Evolutionary conservation across 2,113 vertebrate genomes (phyloP).

Genomic region (Lampris megalopsis): DNA sequence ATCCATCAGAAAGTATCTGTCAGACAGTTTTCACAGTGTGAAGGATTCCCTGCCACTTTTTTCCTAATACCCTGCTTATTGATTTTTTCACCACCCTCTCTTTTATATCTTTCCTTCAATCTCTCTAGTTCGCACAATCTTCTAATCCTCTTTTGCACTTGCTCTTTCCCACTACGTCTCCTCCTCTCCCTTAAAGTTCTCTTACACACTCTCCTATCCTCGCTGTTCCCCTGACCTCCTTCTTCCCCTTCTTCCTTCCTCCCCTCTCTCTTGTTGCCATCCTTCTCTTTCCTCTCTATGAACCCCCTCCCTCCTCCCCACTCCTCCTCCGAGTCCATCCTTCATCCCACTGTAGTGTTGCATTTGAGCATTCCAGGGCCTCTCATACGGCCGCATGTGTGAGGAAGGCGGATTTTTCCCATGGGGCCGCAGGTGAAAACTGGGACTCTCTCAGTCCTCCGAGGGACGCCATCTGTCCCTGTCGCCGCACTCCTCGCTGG

Average conservation of each 20-base stretch:
- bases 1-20: conserved; percentile 75
- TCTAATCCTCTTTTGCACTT: conserved; percentile 58
- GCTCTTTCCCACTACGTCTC: conserved; percentile 54
- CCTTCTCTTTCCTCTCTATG: neutral
- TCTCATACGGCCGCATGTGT: conserved; percentile 78
- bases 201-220: conserved; percentile 53
- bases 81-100: conserved; percentile 57
- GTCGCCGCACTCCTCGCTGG: conserved; percentile 76
- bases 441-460: conserved; percentile 82
- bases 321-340: conserved; percentile 48
- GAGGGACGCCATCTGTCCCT: conserved; percentile 87
- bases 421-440: conserved; percentile 87
- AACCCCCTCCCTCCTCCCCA: neutral
- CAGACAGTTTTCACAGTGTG: conserved; percentile 74
- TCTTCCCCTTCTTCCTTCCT: conserved; percentile 32
- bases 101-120: conserved; percentile 65
- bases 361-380: conserved; percentile 77
- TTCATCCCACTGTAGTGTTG: conserved; percentile 67
- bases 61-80: conserved; percentile 70
- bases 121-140: conserved; percentile 57
- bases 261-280: conserved; percentile 24
- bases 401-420: conserved; percentile 81
- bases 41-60: conserved; percentile 71
- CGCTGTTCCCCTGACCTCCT: conserved; percentile 65
- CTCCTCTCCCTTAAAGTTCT: conserved; percentile 46